phyloP scores from a whole-genome alignment of 2,888 invertebrate genomes.

The Adelphocoris suturalis region DNA sequence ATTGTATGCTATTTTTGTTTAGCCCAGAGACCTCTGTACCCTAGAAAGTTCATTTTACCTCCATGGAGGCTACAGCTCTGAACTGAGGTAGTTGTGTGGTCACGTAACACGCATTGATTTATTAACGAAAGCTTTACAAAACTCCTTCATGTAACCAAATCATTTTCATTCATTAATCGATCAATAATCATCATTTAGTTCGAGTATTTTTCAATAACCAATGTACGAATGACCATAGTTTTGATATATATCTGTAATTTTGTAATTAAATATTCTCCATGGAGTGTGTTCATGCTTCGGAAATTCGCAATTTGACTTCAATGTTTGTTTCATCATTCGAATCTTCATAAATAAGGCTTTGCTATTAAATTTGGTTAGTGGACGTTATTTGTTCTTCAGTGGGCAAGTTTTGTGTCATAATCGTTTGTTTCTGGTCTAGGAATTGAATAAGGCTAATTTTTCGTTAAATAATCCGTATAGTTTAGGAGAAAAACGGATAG shows the following conservation, averaged over 20 bases:
- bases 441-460: background rate
- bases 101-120: slow-evolving; percentile 29
- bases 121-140: background rate
- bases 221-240: background rate
- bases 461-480: background rate
- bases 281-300: no score
- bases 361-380: no score
- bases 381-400: no score
- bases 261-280: no score
- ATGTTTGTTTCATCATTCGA: no score
- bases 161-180: background rate
- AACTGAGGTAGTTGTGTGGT: slow-evolving; percentile 67
- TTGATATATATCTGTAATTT: background rate
- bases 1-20: slow-evolving; percentile 35
- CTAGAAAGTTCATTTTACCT: slow-evolving; percentile 63
- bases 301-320: no score
- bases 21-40: slow-evolving; percentile 51
- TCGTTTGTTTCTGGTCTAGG: no score
- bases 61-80: slow-evolving; percentile 73
- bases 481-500: background rate
- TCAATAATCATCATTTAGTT: background rate
- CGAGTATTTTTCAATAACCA: background rate
- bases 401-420: no score
- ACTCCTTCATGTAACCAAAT: slow-evolving; percentile 30
- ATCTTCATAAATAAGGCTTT: no score